Evolutionary conservation across 2,888 invertebrate genomes (phyloP), one percentile per base, ranked within the genome.

Genomic region (Allygus modestus): DNA sequence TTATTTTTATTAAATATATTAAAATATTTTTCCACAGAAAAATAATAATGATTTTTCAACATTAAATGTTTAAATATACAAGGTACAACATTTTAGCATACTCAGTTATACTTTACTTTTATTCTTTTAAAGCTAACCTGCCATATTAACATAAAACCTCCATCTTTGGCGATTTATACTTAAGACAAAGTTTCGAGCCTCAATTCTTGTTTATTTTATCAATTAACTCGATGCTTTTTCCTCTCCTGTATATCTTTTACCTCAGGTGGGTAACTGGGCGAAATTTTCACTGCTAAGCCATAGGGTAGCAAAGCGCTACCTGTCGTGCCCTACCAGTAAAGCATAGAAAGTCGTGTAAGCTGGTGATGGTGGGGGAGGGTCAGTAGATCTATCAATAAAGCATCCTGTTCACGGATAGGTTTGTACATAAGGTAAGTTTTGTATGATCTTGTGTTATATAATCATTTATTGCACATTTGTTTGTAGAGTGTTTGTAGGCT

Each of bases 361-460:
- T 12, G 75, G 77, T 77, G 51, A n/a, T 31, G 77, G 77, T 46
- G 26, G 82, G 37, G 58, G 75, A 43, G 75, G 83, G 69, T 71
- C 46, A 28, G 82, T 82, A 71, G 82, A 82, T 69, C 71, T 71
- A 69, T 61, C 82, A 82, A 82, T 82, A 82, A 82, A 82, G 82
- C 69, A 69, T 43, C n/a, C 69, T 26, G 69, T 82, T 28, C 17
- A 15, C 73, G 54, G 82, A 71, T 82, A 82, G 75, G 75, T 51
- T 83, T 83, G 75, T 58, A 75, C 51, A 65, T 75, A 83, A 83
- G 83, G 83, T 83, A 83, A 83, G 83, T 83, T 83, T 83, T 83
- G 75, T 79, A 37, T 79, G 79, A 79, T 20, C 79, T 58, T 58
- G 79, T 75, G 75, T 83, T 83, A 23, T 20, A 75, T 83, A 54